A percentile compares a stretch with the other conserved stretches of the same genome.
phyloP scores from a whole-genome alignment of 2,113 vertebrate species.

The Toxotes chatareus region DNA sequence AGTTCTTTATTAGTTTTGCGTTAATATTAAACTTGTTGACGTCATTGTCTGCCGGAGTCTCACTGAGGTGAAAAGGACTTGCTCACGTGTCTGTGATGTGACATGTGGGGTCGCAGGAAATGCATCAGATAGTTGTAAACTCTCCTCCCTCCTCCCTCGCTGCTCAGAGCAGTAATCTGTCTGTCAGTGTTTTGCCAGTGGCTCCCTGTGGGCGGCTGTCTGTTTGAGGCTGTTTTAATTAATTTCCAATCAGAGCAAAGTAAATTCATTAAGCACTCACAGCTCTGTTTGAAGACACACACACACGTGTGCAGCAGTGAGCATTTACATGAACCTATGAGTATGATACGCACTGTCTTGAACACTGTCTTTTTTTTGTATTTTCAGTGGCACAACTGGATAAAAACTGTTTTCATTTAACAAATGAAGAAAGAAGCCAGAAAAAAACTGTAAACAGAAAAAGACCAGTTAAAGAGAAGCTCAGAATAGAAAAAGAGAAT shows the following conservation, averaged over 20 bases:
- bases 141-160: slow-evolving; percentile 78
- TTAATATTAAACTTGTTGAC: too few species aligned
- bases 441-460: not conserved
- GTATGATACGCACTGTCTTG: slow-evolving; percentile 43
- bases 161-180: slow-evolving; percentile 86
- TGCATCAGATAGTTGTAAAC: slow-evolving; percentile 55
- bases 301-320: slow-evolving; percentile 9
- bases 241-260: slow-evolving; percentile 88
- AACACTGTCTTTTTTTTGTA: not conserved
- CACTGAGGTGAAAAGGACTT: too few species aligned
- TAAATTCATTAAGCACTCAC: slow-evolving; percentile 93
- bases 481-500: too few species aligned
- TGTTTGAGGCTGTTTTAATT: slow-evolving; percentile 84
- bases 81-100: not conserved
- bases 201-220: slow-evolving; percentile 76
- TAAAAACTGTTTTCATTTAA: slow-evolving; percentile 14
- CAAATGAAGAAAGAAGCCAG: slow-evolving; percentile 1
- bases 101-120: slow-evolving; percentile 26
- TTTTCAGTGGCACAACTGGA: not conserved
- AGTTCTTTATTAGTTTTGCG: too few species aligned
- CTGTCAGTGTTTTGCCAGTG: slow-evolving; percentile 84
- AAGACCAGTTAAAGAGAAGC: not conserved
- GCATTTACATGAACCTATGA: slow-evolving; percentile 34
- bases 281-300: slow-evolving; percentile 82
- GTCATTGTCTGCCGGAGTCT: too few species aligned